phyloP scores from a whole-genome alignment of 2,888 invertebrate genomes.

The Diadegma fenestrale region DNA sequence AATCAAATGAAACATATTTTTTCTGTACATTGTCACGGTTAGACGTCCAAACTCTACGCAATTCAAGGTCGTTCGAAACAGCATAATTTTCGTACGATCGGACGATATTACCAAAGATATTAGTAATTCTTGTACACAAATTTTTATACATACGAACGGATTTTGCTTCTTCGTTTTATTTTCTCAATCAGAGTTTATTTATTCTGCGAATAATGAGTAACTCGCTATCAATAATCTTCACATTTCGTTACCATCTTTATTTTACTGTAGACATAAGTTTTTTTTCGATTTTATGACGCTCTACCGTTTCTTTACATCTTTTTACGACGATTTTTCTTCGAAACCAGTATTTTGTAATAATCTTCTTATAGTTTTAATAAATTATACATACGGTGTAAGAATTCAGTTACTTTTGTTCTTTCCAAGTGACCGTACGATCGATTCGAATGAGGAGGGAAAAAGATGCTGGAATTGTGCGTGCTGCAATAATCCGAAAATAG shows the following conservation, averaged over 20 bases:
- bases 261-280: conserved; percentile 57
- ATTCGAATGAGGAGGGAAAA: conserved; percentile 16
- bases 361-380: conserved; percentile 69
- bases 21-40: conserved; percentile 69
- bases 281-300: conserved; percentile 47
- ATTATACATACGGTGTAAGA: conserved; percentile 64
- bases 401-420: conserved; percentile 13
- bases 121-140: conserved; percentile 61
- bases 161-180: conserved; percentile 35
- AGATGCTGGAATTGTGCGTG: conserved; percentile 42
- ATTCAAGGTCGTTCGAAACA: conserved; percentile 19
- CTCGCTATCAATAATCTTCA: conserved; percentile 30
- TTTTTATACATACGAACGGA: conserved; percentile 53
- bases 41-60: conserved; percentile 23
- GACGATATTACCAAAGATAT: conserved; percentile 71
- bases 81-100: conserved; percentile 37
- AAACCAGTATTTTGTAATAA: conserved; percentile 72
- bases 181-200: conserved; percentile 51
- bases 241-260: conserved; percentile 30
- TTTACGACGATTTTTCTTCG: conserved; percentile 55
- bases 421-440: not conserved
- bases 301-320: not conserved
- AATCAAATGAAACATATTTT: conserved; percentile 69
- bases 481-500: conserved; percentile 2
- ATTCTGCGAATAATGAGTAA: conserved; percentile 54